Evolutionary conservation across 2,888 invertebrate species (phyloP).

Genomic region (Odontomyia ornata): DNA sequence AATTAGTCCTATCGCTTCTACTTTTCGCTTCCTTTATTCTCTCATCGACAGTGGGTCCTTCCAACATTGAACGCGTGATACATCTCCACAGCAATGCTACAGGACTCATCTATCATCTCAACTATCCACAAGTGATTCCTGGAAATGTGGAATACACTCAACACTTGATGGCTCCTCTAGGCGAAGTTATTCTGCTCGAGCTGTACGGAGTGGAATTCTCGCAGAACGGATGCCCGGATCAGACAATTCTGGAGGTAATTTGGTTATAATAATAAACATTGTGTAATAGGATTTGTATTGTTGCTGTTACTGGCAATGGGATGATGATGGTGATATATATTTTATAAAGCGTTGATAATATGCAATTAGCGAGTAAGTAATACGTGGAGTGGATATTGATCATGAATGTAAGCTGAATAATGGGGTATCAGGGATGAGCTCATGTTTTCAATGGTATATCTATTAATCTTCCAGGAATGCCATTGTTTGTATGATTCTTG

Average conservation of each 20-base stretch:
- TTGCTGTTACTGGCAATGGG: too few species aligned
- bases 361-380: neutral
- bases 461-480: too few species aligned
- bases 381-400: neutral
- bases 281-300: neutral
- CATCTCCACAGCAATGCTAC: slow-evolving; percentile 63
- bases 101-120: slow-evolving; percentile 68
- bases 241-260: slow-evolving; percentile 67
- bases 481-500: too few species aligned
- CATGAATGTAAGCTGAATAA: too few species aligned
- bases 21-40: neutral
- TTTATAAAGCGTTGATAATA: too few species aligned
- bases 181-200: slow-evolving; percentile 66
- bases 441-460: too few species aligned
- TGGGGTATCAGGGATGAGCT: too few species aligned
- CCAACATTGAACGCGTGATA: slow-evolving; percentile 64
- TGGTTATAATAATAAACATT: neutral
- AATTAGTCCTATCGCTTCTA: too few species aligned
- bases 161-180: slow-evolving; percentile 69
- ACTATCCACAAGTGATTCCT: slow-evolving; percentile 69
- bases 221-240: slow-evolving; percentile 64
- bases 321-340: too few species aligned
- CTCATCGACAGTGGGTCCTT: slow-evolving; percentile 55
- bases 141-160: slow-evolving; percentile 67
- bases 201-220: slow-evolving; percentile 65